Conservation (phyloP, 2,888 invertebrate species). For the Hydrotaea diabolus region DNA sequence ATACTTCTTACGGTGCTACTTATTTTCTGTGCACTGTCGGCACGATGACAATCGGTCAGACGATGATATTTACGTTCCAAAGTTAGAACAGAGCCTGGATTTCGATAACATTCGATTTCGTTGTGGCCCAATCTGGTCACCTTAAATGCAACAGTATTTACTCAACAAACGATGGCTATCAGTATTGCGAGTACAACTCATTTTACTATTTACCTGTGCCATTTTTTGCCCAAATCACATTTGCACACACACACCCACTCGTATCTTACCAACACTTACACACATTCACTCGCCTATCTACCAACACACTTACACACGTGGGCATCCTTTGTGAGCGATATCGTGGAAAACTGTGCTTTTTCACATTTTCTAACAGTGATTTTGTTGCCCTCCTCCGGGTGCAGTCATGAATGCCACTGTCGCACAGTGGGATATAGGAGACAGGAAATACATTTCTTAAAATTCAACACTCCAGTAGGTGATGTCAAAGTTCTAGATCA, state of each 20-base stretch:
- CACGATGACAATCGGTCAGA: too few relatives aligned
- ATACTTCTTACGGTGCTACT: too few relatives aligned
- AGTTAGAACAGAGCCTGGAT: too few relatives aligned
- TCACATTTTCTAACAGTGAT: slow-evolving; percentile 10
- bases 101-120: too few relatives aligned
- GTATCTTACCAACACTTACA: not conserved
- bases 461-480: too few relatives aligned
- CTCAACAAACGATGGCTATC: not conserved
- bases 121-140: not conserved
- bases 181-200: slow-evolving; percentile 33
- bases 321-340: not conserved
- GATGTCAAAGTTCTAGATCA: too few relatives aligned
- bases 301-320: not conserved
- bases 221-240: slow-evolving; percentile 24
- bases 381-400: slow-evolving; percentile 8
- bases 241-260: not conserved
- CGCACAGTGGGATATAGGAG: not conserved
- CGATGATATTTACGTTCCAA: too few relatives aligned
- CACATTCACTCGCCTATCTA: too few relatives aligned
- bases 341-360: not conserved
- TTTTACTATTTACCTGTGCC: slow-evolving; percentile 49
- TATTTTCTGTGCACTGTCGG: too few relatives aligned
- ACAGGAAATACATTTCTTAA: too few relatives aligned
- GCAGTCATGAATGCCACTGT: slow-evolving; percentile 7
- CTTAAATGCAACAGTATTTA: not conserved